These are phyloP conservation scores for Tachyglossus aculeatus DNA, from an alignment of 2,797 vertebrate species.

Conservation along the genomic window DNA sequence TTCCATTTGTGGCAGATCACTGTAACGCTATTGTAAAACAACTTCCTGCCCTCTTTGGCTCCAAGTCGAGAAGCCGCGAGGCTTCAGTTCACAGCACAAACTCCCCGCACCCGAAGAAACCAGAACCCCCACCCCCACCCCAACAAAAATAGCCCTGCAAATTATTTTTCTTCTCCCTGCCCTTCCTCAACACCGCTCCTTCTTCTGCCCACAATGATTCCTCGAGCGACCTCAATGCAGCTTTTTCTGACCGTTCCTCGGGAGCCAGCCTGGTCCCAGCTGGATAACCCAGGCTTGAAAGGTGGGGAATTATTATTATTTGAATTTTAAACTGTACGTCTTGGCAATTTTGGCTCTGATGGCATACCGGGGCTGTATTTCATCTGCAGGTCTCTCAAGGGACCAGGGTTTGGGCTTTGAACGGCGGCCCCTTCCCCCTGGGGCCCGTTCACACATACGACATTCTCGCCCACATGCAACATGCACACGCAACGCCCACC, in stretches of 20 bases:
- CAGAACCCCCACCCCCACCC: slow-evolving; percentile 62
- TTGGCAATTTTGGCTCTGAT: slow-evolving; percentile 41
- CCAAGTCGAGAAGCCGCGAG: slow-evolving; percentile 58
- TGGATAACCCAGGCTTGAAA: slow-evolving; percentile 62
- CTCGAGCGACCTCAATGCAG: slow-evolving; percentile 49
- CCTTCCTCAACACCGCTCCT: too few species aligned
- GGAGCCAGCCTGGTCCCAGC: slow-evolving; percentile 46
- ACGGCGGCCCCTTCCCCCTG: slow-evolving; percentile 31
- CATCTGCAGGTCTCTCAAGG: slow-evolving; percentile 55
- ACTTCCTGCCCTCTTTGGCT: slow-evolving; percentile 84
- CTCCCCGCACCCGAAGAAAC: slow-evolving; percentile 52
- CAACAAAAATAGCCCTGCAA: slow-evolving; percentile 43
- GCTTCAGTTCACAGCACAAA: slow-evolving; percentile 63
- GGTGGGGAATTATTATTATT: slow-evolving; percentile 60
- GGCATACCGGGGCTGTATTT: slow-evolving; percentile 42
- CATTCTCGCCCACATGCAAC: too few species aligned
- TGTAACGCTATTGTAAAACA: slow-evolving; percentile 86
- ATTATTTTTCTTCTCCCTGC: too few species aligned
- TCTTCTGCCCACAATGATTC: slow-evolving; percentile 43
- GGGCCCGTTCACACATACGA: slow-evolving; percentile 29
- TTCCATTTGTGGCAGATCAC: slow-evolving; percentile 82
- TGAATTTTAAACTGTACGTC: slow-evolving; percentile 36
- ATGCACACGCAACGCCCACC: too few species aligned
- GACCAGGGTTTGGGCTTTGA: slow-evolving; percentile 36
- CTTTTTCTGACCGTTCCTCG: slow-evolving; percentile 51